Conservation (phyloP, 2,113 vertebrate species). For the Zeus faber region DNA sequence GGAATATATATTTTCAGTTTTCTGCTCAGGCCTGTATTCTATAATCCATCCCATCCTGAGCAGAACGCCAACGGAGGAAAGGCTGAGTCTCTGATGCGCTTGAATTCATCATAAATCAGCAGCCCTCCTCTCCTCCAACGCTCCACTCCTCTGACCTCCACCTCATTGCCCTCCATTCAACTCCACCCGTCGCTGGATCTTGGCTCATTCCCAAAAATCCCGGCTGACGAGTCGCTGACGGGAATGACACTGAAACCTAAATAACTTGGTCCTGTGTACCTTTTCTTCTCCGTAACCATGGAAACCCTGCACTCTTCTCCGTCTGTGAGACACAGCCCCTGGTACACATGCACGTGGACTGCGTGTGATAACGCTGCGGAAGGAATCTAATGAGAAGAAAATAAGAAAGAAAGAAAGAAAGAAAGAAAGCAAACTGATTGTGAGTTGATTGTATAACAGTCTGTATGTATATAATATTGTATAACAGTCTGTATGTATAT, state of each 20-base stretch:
- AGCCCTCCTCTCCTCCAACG: not conserved
- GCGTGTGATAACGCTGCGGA: not conserved
- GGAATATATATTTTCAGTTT: not conserved
- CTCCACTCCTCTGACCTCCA: not conserved
- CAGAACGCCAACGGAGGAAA: not conserved
- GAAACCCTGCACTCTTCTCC: conserved; percentile 45
- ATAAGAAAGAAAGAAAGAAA: not conserved
- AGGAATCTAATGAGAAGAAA: not conserved
- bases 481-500: too few relatives aligned
- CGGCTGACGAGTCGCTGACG: conserved; percentile 16
- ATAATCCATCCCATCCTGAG: not conserved
- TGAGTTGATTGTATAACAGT: too few relatives aligned
- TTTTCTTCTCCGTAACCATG: conserved; percentile 54
- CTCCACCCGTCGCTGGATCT: conserved; percentile 2
- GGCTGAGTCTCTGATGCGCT: too few relatives aligned
- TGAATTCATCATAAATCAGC: not conserved
- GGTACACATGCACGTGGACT: conserved; percentile 15
- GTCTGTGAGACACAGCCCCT: conserved; percentile 14
- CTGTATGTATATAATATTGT: too few relatives aligned
- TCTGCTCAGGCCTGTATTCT: not conserved
- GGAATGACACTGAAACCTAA: conserved; percentile 34
- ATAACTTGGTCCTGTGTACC: conserved; percentile 39
- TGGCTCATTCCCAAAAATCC: conserved; percentile 24
- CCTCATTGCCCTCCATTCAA: not conserved
- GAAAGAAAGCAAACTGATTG: conserved; percentile 11